Percentiles rank a stretch among this genome's conserved stretches.
phyloP scores from a whole-genome alignment of 2,888 invertebrate species.

The Chaetogeoica ovagalla region DNA sequence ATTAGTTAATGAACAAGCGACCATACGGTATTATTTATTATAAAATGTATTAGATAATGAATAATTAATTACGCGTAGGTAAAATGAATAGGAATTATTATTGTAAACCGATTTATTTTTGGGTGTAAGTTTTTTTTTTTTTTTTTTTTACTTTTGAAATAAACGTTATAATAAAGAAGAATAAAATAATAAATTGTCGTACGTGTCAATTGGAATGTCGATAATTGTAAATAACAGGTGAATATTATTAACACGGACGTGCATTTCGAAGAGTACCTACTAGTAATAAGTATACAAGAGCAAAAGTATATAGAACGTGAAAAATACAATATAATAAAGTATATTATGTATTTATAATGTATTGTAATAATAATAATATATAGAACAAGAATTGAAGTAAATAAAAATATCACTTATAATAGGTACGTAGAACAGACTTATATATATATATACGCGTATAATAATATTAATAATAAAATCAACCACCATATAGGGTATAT shows the following conservation, averaged over 20 bases:
- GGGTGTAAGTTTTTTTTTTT: constrained; percentile 2
- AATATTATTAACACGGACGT: background rate
- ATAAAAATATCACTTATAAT: constrained; percentile 14
- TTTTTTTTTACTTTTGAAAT: constrained; percentile 28
- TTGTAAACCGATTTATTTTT: constrained; percentile 31
- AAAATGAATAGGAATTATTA: constrained; percentile 19
- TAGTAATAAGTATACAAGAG: too few relatives aligned
- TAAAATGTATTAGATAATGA: constrained; percentile 23
- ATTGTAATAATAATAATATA: background rate
- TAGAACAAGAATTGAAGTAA: constrained; percentile 27
- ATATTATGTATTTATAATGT: too few relatives aligned
- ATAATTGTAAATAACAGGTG: background rate
- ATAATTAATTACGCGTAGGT: background rate
- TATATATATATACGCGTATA: constrained; percentile 9
- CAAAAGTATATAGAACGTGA: constrained; percentile 11
- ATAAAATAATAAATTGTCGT: constrained; percentile 15
- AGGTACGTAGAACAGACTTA: constrained; percentile 11
- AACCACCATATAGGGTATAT: constrained; percentile 29
- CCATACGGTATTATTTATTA: constrained; percentile 45
- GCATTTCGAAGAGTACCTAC: background rate
- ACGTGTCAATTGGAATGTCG: background rate
- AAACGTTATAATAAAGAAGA: constrained; percentile 28
- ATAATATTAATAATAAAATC: constrained; percentile 41
- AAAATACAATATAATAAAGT: background rate
- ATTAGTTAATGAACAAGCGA: constrained; percentile 48